A percentile compares a stretch with the other conserved stretches of the same genome.
These are phyloP conservation scores for Tipula vernalis DNA, from an alignment of 2,888 invertebrate species.

Conservation along the genomic window DNA sequence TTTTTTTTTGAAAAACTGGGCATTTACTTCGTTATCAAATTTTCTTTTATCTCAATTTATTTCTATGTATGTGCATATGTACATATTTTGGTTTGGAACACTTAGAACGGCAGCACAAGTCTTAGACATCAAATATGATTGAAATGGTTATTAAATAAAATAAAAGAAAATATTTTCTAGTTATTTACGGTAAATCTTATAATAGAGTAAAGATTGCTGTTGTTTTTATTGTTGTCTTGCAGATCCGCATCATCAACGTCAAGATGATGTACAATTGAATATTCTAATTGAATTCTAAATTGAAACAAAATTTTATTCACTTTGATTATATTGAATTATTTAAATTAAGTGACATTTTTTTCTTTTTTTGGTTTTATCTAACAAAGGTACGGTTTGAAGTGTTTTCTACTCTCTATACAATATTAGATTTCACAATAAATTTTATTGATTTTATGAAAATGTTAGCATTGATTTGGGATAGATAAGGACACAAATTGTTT, in stretches of 20 bases:
- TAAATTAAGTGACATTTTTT: neutral
- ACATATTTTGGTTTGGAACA: neutral
- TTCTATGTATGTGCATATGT: no score
- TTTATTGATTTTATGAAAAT: neutral
- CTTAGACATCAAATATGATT: neutral
- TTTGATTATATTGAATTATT: neutral
- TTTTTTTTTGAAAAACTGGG: neutral
- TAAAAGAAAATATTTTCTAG: neutral
- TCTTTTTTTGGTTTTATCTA: neutral
- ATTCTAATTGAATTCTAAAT: neutral
- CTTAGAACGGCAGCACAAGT: neutral
- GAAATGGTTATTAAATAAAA: neutral
- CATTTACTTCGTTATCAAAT: neutral
- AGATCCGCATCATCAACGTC: neutral
- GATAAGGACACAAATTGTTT: no score
- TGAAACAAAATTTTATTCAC: conserved; percentile 1
- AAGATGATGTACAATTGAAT: neutral
- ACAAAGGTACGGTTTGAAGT: neutral
- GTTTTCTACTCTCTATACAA: neutral
- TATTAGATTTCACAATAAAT: neutral
- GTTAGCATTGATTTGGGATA: neutral
- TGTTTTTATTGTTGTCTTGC: neutral
- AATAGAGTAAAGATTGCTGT: neutral
- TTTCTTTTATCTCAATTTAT: neutral
- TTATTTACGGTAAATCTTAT: neutral